A percentile compares a stretch with the other conserved stretches of the same genome.
phyloP scores from a whole-genome alignment of 2,113 vertebrate species.

The Dolichallabes microphthalmus region DNA sequence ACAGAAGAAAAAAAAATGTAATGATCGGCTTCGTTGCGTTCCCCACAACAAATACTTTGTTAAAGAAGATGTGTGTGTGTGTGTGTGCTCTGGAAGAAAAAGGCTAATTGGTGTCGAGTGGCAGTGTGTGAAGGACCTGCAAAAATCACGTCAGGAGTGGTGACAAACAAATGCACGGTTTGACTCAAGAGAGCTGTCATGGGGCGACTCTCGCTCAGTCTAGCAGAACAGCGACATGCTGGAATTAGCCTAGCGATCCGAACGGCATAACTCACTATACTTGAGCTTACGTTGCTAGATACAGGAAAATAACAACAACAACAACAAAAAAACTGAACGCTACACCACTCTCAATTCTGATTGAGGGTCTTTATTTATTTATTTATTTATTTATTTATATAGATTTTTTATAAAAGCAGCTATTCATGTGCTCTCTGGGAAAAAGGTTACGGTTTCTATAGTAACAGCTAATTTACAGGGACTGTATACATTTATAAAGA shows the following conservation, averaged over 20 bases:
- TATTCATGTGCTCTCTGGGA: background rate
- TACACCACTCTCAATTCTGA: background rate
- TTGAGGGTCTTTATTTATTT: background rate
- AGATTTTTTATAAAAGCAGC: background rate
- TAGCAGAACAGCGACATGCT: background rate
- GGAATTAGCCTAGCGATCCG: background rate
- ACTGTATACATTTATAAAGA: background rate
- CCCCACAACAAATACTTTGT: background rate
- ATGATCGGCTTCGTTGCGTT: conserved; percentile 51
- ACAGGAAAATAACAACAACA: background rate
- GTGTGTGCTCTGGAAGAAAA: background rate
- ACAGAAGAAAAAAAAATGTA: conserved; percentile 54
- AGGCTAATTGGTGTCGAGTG: conserved; percentile 20
- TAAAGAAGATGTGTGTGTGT: background rate
- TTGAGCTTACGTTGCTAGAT: background rate
- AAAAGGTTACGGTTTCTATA: background rate
- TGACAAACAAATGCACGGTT: conserved; percentile 20
- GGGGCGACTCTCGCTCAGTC: background rate
- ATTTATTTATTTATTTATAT: too few relatives aligned
- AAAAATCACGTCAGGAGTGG: background rate
- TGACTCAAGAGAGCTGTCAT: conserved; percentile 1
- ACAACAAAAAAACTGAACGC: too few relatives aligned
- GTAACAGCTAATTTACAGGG: background rate
- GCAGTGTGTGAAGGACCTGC: conserved; percentile 55
- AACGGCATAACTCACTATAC: background rate